Evolutionary conservation across 1,140 invertebrate species (phyloP).

Genomic region (Calliphora vicina): DNA sequence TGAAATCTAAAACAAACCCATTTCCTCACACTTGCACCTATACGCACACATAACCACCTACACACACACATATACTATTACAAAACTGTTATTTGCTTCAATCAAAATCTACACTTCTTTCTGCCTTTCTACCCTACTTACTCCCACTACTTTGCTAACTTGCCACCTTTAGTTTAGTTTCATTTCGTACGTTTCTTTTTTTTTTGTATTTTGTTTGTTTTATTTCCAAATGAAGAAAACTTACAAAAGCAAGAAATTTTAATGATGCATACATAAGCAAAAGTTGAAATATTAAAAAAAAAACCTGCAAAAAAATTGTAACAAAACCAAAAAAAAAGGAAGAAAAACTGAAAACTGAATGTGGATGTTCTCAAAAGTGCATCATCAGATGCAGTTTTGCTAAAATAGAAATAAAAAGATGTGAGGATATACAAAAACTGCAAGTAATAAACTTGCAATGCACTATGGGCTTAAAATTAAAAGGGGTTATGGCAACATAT

Average conservation of each 20-base stretch:
- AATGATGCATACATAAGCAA: slow-evolving; percentile 33
- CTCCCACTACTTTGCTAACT: not conserved
- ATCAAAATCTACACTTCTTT: not conserved
- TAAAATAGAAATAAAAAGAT: not conserved
- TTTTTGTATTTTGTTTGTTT: not conserved
- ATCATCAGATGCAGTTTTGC: not conserved
- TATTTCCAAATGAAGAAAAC: slow-evolving; percentile 34
- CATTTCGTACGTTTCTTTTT: not conserved
- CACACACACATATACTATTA: not conserved
- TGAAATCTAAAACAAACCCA: not conserved
- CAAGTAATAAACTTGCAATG: not conserved
- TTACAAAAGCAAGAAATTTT: slow-evolving; percentile 34
- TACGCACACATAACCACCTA: not conserved
- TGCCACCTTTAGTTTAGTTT: not conserved
- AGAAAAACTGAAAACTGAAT: not conserved
- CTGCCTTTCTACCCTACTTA: not conserved
- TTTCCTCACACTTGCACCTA: not conserved
- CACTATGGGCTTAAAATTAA: not conserved
- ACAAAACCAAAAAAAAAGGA: not conserved
- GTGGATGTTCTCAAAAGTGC: not conserved
- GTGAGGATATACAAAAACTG: not conserved
- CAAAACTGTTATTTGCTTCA: not conserved
- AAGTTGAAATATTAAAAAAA: slow-evolving; percentile 1
- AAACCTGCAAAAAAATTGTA: not conserved
- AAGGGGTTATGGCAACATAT: no score